Evolutionary conservation across 2,113 vertebrate species (phyloP).

Genomic region (Corvus hawaiiensis): DNA sequence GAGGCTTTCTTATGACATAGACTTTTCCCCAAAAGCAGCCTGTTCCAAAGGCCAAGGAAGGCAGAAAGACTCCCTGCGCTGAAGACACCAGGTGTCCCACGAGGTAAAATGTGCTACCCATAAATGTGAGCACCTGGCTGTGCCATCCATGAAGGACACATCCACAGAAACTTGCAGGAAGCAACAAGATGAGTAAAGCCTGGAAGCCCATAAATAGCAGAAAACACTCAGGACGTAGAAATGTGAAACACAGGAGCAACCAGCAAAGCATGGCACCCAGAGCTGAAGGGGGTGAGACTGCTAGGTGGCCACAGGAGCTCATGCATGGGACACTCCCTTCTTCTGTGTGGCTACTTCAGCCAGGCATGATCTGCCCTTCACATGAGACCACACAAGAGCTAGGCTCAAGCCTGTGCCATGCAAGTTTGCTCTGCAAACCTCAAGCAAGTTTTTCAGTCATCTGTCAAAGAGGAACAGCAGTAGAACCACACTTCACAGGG

Average conservation of each 20-base stretch:
- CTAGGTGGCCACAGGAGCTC: background rate
- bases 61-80: background rate
- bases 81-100: background rate
- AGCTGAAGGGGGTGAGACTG: background rate
- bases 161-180: background rate
- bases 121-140: background rate
- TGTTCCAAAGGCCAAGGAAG: background rate
- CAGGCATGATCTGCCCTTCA: background rate
- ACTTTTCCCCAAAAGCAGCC: background rate
- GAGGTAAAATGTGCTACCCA: rapidly evolving
- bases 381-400: background rate
- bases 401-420: background rate
- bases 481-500: background rate
- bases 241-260: background rate
- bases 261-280: background rate
- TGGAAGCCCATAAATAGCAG: background rate
- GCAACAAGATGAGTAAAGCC: background rate
- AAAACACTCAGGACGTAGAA: background rate
- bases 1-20: background rate
- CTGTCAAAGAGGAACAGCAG: background rate
- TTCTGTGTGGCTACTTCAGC: background rate
- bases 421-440: background rate
- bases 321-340: background rate
- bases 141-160: background rate
- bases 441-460: background rate